Percentiles rank a stretch among this genome's conserved stretches.
Evolutionary conservation across 2,888 invertebrate species (phyloP).

Genomic region (Apamea sordens): DNA sequence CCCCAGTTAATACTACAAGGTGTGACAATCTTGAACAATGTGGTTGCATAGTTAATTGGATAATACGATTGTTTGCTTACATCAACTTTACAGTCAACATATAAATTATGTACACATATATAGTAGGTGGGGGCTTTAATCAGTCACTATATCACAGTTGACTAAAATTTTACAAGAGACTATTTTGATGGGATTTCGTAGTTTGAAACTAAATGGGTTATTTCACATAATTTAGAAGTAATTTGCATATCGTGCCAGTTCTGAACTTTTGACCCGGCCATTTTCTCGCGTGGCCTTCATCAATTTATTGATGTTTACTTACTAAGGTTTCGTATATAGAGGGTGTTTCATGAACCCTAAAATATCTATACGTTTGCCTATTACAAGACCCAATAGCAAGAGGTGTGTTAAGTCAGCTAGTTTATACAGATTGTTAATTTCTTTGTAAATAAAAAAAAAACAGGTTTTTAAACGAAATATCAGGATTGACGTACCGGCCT

Average conservation of each 20-base stretch:
- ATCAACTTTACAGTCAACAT: conserved; percentile 53
- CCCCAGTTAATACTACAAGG: conserved; percentile 40
- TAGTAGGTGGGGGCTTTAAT: conserved; percentile 28
- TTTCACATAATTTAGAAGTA: conserved; percentile 45
- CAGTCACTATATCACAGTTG: conserved; percentile 37
- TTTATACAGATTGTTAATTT: background rate
- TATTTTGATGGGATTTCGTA: conserved; percentile 40
- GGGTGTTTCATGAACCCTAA: background rate
- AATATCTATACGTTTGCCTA: background rate
- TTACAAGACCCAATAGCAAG: background rate
- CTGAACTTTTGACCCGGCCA: conserved; percentile 28
- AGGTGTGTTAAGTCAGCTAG: background rate
- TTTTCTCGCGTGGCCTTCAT: conserved; percentile 43
- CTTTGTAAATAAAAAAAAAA: conserved; percentile 1
- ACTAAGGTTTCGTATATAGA: conserved; percentile 1
- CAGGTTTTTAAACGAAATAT: conserved; percentile 2
- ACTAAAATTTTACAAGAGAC: conserved; percentile 22
- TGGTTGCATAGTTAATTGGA: conserved; percentile 74
- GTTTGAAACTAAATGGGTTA: conserved; percentile 46
- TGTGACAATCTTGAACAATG: conserved; percentile 52
- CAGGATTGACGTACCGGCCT: background rate
- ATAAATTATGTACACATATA: conserved; percentile 8
- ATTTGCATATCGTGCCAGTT: conserved; percentile 51
- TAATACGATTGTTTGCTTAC: conserved; percentile 69
- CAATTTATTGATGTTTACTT: conserved; percentile 39